Evolutionary conservation across 2,113 vertebrate genomes (phyloP), one percentile per base, ranked within the genome.

Genomic region (Lophochroa leadbeateri): DNA sequence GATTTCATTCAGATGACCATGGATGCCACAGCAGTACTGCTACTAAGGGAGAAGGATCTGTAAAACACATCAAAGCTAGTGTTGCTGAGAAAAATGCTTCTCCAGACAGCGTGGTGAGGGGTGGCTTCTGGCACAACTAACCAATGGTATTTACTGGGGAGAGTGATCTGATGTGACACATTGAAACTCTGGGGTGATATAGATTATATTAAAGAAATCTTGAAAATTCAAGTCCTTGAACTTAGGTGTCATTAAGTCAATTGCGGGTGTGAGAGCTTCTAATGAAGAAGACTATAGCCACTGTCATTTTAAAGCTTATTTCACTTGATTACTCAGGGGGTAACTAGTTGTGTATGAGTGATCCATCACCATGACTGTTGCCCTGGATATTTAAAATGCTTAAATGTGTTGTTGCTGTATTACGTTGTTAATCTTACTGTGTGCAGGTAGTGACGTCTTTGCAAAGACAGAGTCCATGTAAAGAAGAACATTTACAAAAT

Each of bases 151-250:
- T 52, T 58, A 28, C 19, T 18, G 17, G 16, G 12, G 5, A 84
- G 9, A 21, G 37, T 7, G 7, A 53, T 61, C 60, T 78, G 60
- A 47, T n/a, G 6, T 25, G 28, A 44, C 25, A 53, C 27, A 61
- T 8, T 0, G 0, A 41, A 79, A 74, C 27, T 58, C 37, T 53
- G 35, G 8, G 2, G 16, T 64, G 20, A 41, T n/a, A 63, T 4
- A 82, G 31, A 57, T 37, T 39, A 39, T 13, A 25, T 41, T 82
- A 33, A 53, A 85, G 43, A 93, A 79, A 68, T 13, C 4, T 35
- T 35, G 33, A 58, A 58, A 35, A 21, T 29, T 5, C 9, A 65
- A 74, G 2, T 7, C 31, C 55, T 75, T 21, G 37, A 49, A 41
- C 0, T 37, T 25, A 71, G 25, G 25, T 55, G 25, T 29, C 52